Base-by-base conservation (phyloP, 2,113 vertebrate species). In the Promerops cafer region DNA sequence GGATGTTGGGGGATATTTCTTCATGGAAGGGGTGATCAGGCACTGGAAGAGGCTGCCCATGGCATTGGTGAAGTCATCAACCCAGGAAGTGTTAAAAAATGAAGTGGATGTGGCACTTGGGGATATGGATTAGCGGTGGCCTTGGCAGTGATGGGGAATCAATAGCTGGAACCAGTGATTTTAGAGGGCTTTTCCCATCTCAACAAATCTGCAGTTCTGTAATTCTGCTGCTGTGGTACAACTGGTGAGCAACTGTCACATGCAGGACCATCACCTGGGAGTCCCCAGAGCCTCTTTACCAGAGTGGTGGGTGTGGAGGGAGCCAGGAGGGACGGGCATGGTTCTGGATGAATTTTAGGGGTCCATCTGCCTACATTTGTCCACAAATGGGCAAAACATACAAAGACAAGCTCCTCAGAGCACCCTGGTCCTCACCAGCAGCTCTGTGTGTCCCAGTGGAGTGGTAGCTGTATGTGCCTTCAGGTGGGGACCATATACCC, bases 241-340 rank as follows among this genome's bases (percentile, higher is more conserved):
- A 39, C 60, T 0, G 0, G 7, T 4, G 10, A 57, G 50, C 2
- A 23, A 3, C 15, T 31, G 7, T 24, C 44, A 27, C 24, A 15
- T 11, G 19, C 14, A 33, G 60, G 33, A 52, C 24, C 27, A 15
- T 47, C 16, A 10, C 17, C 24, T 10, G 23, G 24, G n/a, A 39
- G 54, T 21, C 3, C 27, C 45, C 47, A n/a, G 21, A 39, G 9
- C 53, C 35, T 21, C 40, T 23, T 52, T 16, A 26, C 35, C 11
- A 3, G 11, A 9, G 4, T 12, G 24, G 15, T 31, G 57, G 14
- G 2, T 15, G 33, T 4, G 4, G 54, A 74, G 56, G 20, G 19
- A 71, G 72, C 35, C 0, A 0, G 35, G 19, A 75, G 19, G 45
- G 56, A 19, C 0, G 0, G 22, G 7, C 57, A 8, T 4, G 13